Evolutionary conservation across 1,140 invertebrate species (phyloP).

Genomic region (Dolichoris vasculosae): DNA sequence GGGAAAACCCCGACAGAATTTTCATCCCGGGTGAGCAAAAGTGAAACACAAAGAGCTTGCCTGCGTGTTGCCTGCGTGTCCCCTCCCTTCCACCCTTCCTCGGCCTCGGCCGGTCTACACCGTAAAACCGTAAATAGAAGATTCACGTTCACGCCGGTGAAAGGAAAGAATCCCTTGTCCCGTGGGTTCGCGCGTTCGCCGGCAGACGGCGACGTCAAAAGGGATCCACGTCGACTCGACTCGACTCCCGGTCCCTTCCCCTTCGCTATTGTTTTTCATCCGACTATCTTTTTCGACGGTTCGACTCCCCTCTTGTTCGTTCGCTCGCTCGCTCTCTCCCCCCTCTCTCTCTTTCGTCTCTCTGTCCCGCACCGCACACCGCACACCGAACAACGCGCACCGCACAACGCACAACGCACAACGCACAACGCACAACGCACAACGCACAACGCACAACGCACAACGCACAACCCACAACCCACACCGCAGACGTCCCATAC

Average conservation of each 20-base stretch:
- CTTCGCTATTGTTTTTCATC: not conserved
- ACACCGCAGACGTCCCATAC: too few species aligned
- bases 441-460: too few species aligned
- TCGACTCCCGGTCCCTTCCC: constrained; percentile 15
- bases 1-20: constrained; percentile 4
- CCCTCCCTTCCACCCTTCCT: not conserved
- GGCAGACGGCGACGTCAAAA: constrained; percentile 41
- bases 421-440: too few species aligned
- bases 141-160: not conserved
- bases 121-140: not conserved
- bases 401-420: too few species aligned
- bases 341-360: constrained; percentile 21
- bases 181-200: constrained; percentile 26
- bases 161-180: constrained; percentile 32
- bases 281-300: not conserved
- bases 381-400: too few species aligned
- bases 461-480: too few species aligned
- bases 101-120: too few species aligned
- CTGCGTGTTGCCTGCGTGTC: too few species aligned
- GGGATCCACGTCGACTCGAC: not conserved
- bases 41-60: constrained; percentile 5
- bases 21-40: not conserved
- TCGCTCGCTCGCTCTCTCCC: not conserved
- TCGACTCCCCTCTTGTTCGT: not conserved
- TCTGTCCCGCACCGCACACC: not conserved